These are phyloP conservation scores for Eonycteris spelaea DNA, from an alignment of 2,113 vertebrate genomes.

Conservation along the genomic window DNA sequence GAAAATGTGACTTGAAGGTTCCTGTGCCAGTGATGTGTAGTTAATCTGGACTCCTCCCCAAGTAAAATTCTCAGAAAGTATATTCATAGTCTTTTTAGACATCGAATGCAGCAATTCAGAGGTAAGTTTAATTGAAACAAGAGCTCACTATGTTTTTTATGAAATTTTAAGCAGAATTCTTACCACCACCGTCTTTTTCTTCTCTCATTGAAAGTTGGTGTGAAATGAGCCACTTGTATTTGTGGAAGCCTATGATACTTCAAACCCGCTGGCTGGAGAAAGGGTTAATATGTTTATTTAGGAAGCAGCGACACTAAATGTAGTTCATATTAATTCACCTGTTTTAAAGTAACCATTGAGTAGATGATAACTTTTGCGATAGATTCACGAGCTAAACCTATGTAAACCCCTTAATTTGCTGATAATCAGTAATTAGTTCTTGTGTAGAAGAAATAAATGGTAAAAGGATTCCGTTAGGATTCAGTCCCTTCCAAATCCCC, in stretches of 20 bases:
- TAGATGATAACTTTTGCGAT: not conserved
- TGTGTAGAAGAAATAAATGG: not conserved
- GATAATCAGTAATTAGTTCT: not conserved
- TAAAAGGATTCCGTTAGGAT: not conserved
- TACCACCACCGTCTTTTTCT: not conserved
- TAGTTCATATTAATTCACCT: not conserved
- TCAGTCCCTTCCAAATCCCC: not conserved
- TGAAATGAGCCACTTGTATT: not conserved
- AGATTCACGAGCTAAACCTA: not conserved
- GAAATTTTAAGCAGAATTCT: constrained; percentile 15
- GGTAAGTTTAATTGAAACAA: not conserved
- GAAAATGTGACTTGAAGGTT: not conserved
- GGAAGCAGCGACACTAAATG: not conserved
- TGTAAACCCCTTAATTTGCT: not conserved
- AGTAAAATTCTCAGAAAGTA: constrained; percentile 23
- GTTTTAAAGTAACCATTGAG: not conserved
- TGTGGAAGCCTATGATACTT: not conserved
- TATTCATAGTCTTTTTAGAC: not conserved
- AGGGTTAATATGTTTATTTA: not conserved
- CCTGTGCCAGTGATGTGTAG: not conserved
- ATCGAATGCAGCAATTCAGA: not conserved
- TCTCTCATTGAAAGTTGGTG: not conserved
- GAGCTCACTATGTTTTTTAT: not conserved
- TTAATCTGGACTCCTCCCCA: not conserved
- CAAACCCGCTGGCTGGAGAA: not conserved